Conservation (phyloP, 35 echinoderm and acorn worm species). For the Anneissia japonica region DNA sequence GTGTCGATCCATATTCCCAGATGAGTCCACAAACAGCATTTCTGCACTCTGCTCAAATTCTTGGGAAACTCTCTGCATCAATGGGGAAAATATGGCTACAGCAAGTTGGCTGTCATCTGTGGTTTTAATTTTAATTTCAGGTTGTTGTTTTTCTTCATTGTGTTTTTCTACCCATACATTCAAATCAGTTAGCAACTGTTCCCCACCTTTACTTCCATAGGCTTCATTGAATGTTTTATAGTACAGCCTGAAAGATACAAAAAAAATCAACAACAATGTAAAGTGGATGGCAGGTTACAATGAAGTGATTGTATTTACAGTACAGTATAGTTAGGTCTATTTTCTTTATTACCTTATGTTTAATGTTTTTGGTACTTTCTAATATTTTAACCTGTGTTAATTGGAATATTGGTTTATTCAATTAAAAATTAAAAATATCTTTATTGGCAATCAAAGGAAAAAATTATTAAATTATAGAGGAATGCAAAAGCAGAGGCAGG, state of each 20-base stretch:
- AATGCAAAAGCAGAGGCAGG: no score
- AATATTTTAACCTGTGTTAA: no score
- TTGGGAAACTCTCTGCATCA: slow-evolving; percentile 24
- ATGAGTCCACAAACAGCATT: slow-evolving; percentile 24
- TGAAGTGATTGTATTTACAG: no score
- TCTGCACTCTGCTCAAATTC: not conserved
- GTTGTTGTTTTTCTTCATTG: not conserved
- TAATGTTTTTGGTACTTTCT: no score
- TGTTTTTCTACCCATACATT: not conserved
- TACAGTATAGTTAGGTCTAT: no score
- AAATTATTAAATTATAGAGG: no score
- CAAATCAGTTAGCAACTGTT: slow-evolving; percentile 21
- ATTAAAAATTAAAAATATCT: no score
- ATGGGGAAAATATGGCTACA: not conserved
- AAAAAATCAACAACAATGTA: slow-evolving; percentile 1
- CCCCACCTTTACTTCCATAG: slow-evolving; percentile 7
- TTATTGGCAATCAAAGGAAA: no score
- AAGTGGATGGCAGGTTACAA: no score
- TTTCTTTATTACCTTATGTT: no score
- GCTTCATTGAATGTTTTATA: slow-evolving; percentile 20
- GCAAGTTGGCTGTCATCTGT: not conserved
- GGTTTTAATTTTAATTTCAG: not conserved
- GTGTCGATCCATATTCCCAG: not conserved
- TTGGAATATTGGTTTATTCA: no score
- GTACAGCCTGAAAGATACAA: slow-evolving; percentile 35